These are phyloP conservation scores for Archips crataeganus DNA, from an alignment of 2,888 invertebrate genomes.

Conservation along the genomic window DNA sequence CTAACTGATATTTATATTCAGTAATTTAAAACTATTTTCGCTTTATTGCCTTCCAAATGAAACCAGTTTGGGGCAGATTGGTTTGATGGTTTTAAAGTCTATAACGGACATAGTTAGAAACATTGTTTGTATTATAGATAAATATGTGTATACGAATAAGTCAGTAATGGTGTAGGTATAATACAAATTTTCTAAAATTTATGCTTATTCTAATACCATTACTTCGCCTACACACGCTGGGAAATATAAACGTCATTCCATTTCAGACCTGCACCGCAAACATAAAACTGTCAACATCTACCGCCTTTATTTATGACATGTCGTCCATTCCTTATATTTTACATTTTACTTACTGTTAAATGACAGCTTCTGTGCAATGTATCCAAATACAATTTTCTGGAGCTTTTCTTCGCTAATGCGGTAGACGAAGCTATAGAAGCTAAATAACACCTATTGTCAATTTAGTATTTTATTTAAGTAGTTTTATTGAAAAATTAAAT, in stretches of 20 bases:
- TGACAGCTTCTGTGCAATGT: constrained; percentile 19
- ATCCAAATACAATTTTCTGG: constrained; percentile 18
- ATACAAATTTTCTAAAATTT: not conserved
- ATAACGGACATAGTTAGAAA: too few relatives aligned
- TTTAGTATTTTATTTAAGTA: not conserved
- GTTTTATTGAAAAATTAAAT: not conserved
- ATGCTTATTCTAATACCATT: constrained; percentile 2
- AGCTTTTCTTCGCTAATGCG: not conserved
- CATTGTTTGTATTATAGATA: too few relatives aligned
- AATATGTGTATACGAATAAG: too few relatives aligned
- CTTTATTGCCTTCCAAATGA: too few relatives aligned
- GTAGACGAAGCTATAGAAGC: not conserved
- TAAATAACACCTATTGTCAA: constrained; percentile 4
- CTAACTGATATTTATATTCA: too few relatives aligned
- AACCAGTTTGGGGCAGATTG: too few relatives aligned
- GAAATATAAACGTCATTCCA: constrained; percentile 25
- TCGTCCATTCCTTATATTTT: constrained; percentile 22
- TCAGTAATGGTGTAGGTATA: not conserved
- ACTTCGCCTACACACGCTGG: not conserved
- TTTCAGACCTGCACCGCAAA: constrained; percentile 20
- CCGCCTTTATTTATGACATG: constrained; percentile 16
- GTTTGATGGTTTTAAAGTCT: too few relatives aligned
- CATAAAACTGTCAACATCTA: constrained; percentile 33
- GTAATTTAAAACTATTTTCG: too few relatives aligned
- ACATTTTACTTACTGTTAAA: constrained; percentile 26